Percentiles rank a stretch among this genome's conserved stretches.
Evolutionary conservation across 2,888 invertebrate genomes (phyloP).

Genomic region (Epirrhoe alternata): DNA sequence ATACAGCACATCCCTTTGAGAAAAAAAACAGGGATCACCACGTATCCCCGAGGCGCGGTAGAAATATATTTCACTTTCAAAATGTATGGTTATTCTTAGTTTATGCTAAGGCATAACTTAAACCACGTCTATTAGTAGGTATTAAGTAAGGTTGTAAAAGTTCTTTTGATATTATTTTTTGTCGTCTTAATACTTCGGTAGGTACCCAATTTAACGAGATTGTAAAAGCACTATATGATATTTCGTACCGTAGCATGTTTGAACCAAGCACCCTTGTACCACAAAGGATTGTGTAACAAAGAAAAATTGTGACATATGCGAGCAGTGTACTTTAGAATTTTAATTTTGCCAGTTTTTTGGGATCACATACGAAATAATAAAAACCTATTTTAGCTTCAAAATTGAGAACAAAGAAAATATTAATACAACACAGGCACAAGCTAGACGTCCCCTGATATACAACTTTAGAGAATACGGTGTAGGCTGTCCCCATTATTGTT

Average conservation of each 20-base stretch:
- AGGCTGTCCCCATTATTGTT: too few species aligned
- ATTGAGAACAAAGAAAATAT: neutral
- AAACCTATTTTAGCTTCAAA: neutral
- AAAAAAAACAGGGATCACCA: too few species aligned
- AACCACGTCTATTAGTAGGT: too few species aligned
- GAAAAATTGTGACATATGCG: constrained; percentile 23
- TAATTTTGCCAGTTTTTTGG: constrained; percentile 32
- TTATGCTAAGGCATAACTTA: too few species aligned
- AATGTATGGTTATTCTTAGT: too few species aligned
- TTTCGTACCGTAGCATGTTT: constrained; percentile 7
- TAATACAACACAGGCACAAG: too few species aligned
- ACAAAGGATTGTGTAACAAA: constrained; percentile 34
- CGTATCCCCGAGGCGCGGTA: too few species aligned
- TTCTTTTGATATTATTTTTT: neutral
- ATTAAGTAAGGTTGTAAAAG: neutral
- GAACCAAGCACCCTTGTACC: constrained; percentile 24
- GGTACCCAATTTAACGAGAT: neutral
- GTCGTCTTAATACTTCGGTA: neutral
- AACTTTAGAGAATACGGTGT: too few species aligned
- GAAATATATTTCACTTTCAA: too few species aligned
- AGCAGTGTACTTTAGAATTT: constrained; percentile 33
- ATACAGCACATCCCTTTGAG: too few species aligned
- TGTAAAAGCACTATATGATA: neutral
- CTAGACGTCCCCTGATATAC: too few species aligned
- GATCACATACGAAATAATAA: neutral